Base-by-base conservation (phyloP, 2,797 vertebrate species). In the Harpagifer antarcticus region DNA sequence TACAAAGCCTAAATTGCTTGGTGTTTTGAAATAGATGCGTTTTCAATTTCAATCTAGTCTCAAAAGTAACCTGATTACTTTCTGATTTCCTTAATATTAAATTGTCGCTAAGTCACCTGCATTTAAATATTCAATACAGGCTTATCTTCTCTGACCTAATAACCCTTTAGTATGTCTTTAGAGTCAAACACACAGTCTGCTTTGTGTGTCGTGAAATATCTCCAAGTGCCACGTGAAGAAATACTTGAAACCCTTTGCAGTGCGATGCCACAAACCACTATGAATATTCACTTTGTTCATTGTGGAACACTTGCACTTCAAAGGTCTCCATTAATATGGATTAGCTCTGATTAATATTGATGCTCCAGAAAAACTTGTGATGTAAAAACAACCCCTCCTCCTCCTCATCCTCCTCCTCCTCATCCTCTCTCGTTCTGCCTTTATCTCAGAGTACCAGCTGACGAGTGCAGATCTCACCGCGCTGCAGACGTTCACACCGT, bases 381-480 rank as follows among this genome's bases (percentile, higher is more conserved):
- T 92, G 90, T 90, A 86, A 91, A 27, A 92, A 91, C 89, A 87
- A 83, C 19, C 66, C 45, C 62, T 31, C 63, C 27, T 10, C 48
- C 71, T 64, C 31, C 53, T 67, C 43, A 57, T 1, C 27, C 4
- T 27, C 27, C 27, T 27, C 27, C 4, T 5, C 62, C 55, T 64
- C 73, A 52, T 89, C n/a, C 17, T 43, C 40, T 6, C 23, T 58
- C 60, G 49, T 65, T 72, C 31, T 77, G 71, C 79, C 74, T 76
- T 83, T 60, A 84, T 92, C 86, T 37, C 95, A 99, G 98, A 99
- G 91, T 99, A 99, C 94, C 98, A 99, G 94, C 91, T 98, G 96
- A 97, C 96, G 19, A 99, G 97, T 3, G 98, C 97, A 20, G 98
- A 99, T 88, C 95, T 99, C 68, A 97, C 97, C 20, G 97, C 97